A percentile compares a stretch with the other conserved stretches of the same genome.
Conservation (phyloP, 1,140 invertebrate genomes). For the Callitettix versicolor region DNA sequence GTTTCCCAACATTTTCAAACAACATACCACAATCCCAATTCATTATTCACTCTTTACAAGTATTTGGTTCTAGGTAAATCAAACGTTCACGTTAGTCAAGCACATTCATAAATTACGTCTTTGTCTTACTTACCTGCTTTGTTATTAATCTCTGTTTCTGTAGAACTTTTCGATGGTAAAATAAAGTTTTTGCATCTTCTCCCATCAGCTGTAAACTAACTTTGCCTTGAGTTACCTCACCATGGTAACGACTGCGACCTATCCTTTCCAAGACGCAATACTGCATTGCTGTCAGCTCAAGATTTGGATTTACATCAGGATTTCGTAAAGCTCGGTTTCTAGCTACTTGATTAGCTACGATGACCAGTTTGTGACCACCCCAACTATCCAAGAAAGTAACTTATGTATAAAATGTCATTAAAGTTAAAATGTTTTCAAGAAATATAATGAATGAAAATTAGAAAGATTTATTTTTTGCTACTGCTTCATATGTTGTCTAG, state of each 20-base stretch:
- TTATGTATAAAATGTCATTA: too few relatives aligned
- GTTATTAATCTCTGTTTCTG: conserved; percentile 47
- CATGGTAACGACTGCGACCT: conserved; percentile 56
- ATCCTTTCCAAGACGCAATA: conserved; percentile 69
- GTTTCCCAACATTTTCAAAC: too few relatives aligned
- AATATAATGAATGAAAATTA: too few relatives aligned
- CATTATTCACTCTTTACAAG: too few relatives aligned
- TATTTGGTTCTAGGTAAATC: too few relatives aligned
- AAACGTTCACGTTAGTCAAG: too few relatives aligned
- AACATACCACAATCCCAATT: too few relatives aligned
- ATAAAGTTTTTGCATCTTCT: conserved; percentile 50
- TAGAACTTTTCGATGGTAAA: conserved; percentile 53
- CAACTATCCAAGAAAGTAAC: too few relatives aligned
- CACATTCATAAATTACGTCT: too few relatives aligned
- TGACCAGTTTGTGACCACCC: conserved; percentile 50
- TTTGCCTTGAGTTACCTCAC: conserved; percentile 58
- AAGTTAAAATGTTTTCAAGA: too few relatives aligned
- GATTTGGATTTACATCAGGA: conserved; percentile 36
- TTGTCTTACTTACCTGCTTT: conserved; percentile 51
- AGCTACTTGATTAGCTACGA: conserved; percentile 57
- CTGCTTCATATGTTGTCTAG: too few relatives aligned
- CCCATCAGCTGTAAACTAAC: conserved; percentile 40
- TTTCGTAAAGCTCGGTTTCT: conserved; percentile 47
- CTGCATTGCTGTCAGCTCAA: conserved; percentile 43
- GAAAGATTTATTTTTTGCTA: too few relatives aligned